A percentile compares a stretch with the other conserved stretches of the same genome.
phyloP scores from a whole-genome alignment of 2,113 vertebrate species.

The Eupsittula cactorum region DNA sequence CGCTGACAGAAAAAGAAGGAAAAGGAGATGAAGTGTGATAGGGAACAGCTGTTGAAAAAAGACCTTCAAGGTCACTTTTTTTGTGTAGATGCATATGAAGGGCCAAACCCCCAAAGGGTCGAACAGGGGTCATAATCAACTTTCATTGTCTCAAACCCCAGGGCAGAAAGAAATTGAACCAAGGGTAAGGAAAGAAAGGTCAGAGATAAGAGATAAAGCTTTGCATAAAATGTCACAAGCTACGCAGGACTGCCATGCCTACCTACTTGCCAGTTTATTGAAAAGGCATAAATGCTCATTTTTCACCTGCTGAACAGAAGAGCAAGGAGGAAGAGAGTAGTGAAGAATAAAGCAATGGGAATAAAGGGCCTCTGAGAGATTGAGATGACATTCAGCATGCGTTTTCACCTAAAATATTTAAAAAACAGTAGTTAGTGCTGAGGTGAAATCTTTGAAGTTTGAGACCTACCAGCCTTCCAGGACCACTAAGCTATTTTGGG shows the following conservation, averaged over 20 bases:
- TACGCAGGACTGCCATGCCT: not conserved
- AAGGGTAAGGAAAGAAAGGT: constrained; percentile 43
- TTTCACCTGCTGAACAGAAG: not conserved
- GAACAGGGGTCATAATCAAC: constrained; percentile 50
- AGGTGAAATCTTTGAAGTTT: not conserved
- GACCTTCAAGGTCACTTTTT: not conserved
- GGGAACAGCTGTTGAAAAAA: not conserved
- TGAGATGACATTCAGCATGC: not conserved
- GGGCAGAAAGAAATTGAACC: constrained; percentile 52
- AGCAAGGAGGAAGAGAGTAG: not conserved
- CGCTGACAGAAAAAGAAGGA: not conserved
- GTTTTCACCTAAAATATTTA: not conserved
- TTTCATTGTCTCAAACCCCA: constrained; percentile 33
- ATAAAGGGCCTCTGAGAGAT: not conserved
- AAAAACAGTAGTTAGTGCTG: not conserved
- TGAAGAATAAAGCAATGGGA: not conserved
- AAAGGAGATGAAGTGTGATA: not conserved
- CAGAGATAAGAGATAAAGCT: constrained; percentile 32
- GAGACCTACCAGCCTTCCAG: not conserved
- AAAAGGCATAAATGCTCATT: not conserved
- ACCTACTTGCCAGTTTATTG: not conserved
- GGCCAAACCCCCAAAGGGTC: not conserved
- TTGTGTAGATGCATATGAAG: not conserved
- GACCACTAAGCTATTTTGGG: not conserved
- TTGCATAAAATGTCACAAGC: constrained; percentile 19